Conservation (phyloP, 2,797 vertebrate genomes). For the Tenualosa thibaudeaui region DNA sequence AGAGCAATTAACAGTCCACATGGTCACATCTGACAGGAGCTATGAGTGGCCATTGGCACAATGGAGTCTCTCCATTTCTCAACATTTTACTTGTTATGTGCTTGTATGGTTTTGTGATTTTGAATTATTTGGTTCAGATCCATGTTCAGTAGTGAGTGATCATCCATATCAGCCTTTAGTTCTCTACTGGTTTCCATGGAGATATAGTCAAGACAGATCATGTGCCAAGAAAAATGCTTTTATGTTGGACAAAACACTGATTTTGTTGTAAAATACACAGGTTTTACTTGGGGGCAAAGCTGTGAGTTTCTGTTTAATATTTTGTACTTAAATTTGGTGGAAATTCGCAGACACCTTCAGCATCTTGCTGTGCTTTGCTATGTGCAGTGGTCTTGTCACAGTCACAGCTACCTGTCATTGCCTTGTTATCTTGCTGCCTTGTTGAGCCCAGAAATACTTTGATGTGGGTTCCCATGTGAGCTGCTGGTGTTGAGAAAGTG, state of each 20-base stretch:
- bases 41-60: not conserved
- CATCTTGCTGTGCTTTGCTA: not conserved
- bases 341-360: not conserved
- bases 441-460: too few relatives aligned
- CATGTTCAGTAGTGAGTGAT: not conserved
- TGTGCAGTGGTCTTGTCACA: not conserved
- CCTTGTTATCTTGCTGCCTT: not conserved
- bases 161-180: not conserved
- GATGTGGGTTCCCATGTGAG: too few relatives aligned
- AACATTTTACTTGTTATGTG: not conserved
- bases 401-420: not conserved
- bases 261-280: not conserved
- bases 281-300: not conserved
- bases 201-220: not conserved
- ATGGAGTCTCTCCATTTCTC: not conserved
- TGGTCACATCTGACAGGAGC: not conserved
- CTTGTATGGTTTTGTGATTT: not conserved
- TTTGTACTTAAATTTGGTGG: not conserved
- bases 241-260: too few relatives aligned
- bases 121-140: not conserved
- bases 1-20: not conserved
- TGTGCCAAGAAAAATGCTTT: not conserved
- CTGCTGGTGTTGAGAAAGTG: too few relatives aligned
- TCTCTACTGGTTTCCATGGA: not conserved
- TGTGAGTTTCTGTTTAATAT: slow-evolving; percentile 1